Evolutionary conservation across 2,797 vertebrate species (phyloP).

Genomic region (Calcarius lapponicus): DNA sequence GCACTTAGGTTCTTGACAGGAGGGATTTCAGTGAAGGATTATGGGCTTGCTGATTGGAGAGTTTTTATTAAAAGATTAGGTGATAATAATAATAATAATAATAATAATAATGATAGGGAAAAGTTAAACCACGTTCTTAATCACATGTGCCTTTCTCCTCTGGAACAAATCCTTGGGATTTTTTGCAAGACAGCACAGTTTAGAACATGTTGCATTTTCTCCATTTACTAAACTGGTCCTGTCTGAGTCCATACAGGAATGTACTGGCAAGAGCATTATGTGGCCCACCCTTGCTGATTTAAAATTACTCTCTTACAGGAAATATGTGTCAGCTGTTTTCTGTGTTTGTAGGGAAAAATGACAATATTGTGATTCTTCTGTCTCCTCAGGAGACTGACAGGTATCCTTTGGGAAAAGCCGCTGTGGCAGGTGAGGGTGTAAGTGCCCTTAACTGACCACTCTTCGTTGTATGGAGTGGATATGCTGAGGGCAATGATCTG

Average conservation of each 20-base stretch:
- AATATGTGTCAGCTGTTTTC: background rate
- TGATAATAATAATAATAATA: background rate
- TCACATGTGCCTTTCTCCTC: background rate
- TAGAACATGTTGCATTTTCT: accelerated
- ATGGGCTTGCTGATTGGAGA: background rate
- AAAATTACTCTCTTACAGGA: background rate
- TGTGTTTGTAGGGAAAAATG: background rate
- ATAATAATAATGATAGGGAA: background rate
- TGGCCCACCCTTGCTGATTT: background rate
- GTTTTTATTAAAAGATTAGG: background rate
- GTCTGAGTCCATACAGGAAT: background rate
- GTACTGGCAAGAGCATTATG: background rate
- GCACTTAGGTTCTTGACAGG: background rate
- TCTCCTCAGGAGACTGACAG: background rate
- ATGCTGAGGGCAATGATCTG: background rate
- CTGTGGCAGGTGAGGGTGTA: background rate
- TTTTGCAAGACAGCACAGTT: background rate
- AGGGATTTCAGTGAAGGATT: background rate
- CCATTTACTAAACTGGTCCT: background rate
- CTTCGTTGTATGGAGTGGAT: background rate
- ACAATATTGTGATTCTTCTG: background rate
- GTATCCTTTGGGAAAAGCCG: background rate
- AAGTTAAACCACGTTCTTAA: background rate
- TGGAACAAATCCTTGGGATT: background rate
- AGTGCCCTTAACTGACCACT: background rate